Evolutionary conservation across 2,888 invertebrate species (phyloP).

Genomic region (Electrophaes corylata): DNA sequence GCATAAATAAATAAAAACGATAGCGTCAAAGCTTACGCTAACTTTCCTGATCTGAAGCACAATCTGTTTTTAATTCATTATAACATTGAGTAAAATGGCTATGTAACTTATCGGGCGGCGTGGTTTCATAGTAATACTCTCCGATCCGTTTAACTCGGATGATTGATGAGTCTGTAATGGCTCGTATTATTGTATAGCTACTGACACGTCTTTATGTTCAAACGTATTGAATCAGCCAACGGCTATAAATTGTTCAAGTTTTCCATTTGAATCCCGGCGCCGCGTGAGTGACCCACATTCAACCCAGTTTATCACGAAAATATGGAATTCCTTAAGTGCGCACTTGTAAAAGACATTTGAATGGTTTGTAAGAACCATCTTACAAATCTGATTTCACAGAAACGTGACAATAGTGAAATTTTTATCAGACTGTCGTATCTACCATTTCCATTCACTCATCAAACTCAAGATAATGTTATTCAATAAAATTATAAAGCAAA

Average conservation of each 20-base stretch:
- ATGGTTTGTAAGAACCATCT: slow-evolving; percentile 5
- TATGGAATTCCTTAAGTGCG: not conserved
- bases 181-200: not conserved
- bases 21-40: too few relatives aligned
- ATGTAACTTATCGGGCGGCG: not conserved
- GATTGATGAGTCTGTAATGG: slow-evolving; percentile 13
- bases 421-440: not conserved
- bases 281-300: slow-evolving; percentile 16
- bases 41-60: too few relatives aligned
- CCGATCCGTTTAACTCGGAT: not conserved
- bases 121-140: not conserved
- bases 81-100: not conserved
- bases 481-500: not conserved
- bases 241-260: slow-evolving; percentile 7
- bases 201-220: slow-evolving; percentile 1
- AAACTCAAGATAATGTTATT: not conserved
- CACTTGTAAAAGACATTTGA: slow-evolving; percentile 1
- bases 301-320: slow-evolving; percentile 4
- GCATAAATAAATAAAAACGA: too few relatives aligned
- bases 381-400: not conserved
- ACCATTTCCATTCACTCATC: not conserved
- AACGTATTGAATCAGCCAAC: slow-evolving; percentile 4
- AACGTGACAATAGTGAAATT: not conserved
- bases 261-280: slow-evolving; percentile 12
- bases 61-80: too few relatives aligned